Evolutionary conservation across 1,140 invertebrate genomes (phyloP).

Genomic region (Bombus picipes): DNA sequence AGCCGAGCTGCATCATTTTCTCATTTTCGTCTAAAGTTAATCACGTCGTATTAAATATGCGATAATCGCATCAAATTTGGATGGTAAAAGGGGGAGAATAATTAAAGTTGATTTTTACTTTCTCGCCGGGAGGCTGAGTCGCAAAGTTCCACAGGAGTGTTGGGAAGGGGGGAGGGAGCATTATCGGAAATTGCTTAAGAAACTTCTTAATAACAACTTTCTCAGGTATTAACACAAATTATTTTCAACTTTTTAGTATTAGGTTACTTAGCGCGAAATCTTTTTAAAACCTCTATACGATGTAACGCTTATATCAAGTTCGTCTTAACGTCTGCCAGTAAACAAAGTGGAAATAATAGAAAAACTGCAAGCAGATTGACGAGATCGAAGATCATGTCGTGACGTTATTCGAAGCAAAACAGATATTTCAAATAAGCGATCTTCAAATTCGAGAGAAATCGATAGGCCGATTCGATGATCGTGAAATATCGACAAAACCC

Average conservation of each 20-base stretch:
- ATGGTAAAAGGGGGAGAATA: neutral
- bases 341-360: neutral
- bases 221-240: slow-evolving; percentile 14
- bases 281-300: neutral
- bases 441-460: neutral
- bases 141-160: neutral
- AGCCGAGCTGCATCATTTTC: neutral
- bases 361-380: neutral
- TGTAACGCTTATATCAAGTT: neutral
- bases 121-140: neutral
- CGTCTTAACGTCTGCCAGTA: neutral
- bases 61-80: neutral
- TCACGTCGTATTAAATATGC: neutral
- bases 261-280: neutral
- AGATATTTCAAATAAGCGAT: too few relatives aligned
- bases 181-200: slow-evolving; percentile 29
- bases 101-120: slow-evolving; percentile 20
- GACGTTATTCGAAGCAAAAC: too few relatives aligned
- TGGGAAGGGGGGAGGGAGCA: too few relatives aligned
- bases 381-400: neutral
- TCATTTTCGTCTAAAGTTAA: neutral
- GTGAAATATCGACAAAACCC: accelerated
- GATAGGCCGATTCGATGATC: neutral
- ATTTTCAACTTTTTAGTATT: slow-evolving; percentile 16
- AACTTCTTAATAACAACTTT: slow-evolving; percentile 17